Percentiles rank a stretch among this genome's conserved stretches.
These are phyloP conservation scores for Drosophila monieri DNA, from an alignment of 2,888 invertebrate genomes.

Conservation along the genomic window DNA sequence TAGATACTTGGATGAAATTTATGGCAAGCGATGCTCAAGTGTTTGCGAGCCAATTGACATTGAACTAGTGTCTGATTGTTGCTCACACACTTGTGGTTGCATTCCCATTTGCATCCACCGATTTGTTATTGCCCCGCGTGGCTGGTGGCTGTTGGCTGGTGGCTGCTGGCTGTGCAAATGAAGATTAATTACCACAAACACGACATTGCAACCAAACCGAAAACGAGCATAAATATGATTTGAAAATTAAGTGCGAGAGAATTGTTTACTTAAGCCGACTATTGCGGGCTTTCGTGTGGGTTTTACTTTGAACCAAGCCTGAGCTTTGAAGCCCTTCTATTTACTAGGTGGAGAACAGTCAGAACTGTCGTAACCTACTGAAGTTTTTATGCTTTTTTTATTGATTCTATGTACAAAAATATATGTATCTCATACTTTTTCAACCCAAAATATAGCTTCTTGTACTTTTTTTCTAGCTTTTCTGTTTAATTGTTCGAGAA, in stretches of 20 bases:
- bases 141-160: not conserved
- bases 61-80: slow-evolving; percentile 53
- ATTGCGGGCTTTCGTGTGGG: too few relatives aligned
- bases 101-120: slow-evolving; percentile 18
- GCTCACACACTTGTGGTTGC: not conserved
- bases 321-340: too few relatives aligned
- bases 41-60: slow-evolving; percentile 64
- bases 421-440: too few relatives aligned
- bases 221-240: slow-evolving; percentile 14
- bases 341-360: too few relatives aligned
- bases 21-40: slow-evolving; percentile 62
- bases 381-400: too few relatives aligned
- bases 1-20: slow-evolving; percentile 38
- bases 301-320: too few relatives aligned
- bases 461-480: too few relatives aligned
- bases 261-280: not conserved
- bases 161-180: slow-evolving; percentile 32
- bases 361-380: too few relatives aligned
- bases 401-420: too few relatives aligned
- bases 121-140: slow-evolving; percentile 9
- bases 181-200: slow-evolving; percentile 48
- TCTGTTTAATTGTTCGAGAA: too few relatives aligned
- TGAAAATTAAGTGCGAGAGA: slow-evolving; percentile 1
- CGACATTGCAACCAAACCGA: slow-evolving; percentile 24
- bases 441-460: too few relatives aligned